These are phyloP conservation scores for Lasioglossum calceatum DNA, from an alignment of 2,888 invertebrate species.

Conservation along the genomic window DNA sequence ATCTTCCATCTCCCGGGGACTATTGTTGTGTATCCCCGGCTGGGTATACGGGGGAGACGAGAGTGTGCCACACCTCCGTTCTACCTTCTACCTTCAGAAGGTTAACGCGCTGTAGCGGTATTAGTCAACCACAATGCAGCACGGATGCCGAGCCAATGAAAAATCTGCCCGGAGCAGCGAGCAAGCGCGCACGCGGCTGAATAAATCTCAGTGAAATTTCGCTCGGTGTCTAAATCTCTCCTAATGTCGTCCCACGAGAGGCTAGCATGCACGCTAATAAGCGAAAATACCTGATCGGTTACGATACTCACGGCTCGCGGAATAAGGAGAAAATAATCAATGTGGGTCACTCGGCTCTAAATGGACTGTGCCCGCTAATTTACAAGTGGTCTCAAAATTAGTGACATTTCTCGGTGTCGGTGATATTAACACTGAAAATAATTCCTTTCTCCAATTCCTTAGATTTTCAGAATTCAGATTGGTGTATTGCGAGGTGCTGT, in stretches of 20 bases:
- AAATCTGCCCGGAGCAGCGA: conserved; percentile 20
- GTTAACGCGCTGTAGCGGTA: conserved; percentile 72
- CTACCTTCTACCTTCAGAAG: conserved; percentile 79
- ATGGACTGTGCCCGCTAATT: neutral
- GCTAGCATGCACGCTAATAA: neutral
- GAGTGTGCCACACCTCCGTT: conserved; percentile 77
- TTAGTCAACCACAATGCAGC: conserved; percentile 48
- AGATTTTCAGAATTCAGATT: neutral
- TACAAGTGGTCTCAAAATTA: neutral
- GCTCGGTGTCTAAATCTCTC: neutral
- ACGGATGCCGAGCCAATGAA: conserved; percentile 35
- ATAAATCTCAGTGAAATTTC: conserved; percentile 30
- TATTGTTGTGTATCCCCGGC: conserved; percentile 64
- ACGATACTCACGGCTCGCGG: neutral
- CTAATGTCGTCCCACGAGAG: neutral
- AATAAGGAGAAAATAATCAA: neutral
- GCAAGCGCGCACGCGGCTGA: conserved; percentile 10
- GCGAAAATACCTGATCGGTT: conserved; percentile 10
- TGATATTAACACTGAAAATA: neutral
- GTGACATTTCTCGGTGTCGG: neutral
- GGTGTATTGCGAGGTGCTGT: neutral
- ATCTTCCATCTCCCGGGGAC: conserved; percentile 71
- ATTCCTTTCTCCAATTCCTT: neutral
- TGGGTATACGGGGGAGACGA: conserved; percentile 53
- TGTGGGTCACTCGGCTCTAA: neutral